Percentiles rank a stretch among this genome's conserved stretches.
These are phyloP conservation scores for Synanthedon formicaeformis DNA, from an alignment of 2,888 invertebrate genomes.

Conservation along the genomic window DNA sequence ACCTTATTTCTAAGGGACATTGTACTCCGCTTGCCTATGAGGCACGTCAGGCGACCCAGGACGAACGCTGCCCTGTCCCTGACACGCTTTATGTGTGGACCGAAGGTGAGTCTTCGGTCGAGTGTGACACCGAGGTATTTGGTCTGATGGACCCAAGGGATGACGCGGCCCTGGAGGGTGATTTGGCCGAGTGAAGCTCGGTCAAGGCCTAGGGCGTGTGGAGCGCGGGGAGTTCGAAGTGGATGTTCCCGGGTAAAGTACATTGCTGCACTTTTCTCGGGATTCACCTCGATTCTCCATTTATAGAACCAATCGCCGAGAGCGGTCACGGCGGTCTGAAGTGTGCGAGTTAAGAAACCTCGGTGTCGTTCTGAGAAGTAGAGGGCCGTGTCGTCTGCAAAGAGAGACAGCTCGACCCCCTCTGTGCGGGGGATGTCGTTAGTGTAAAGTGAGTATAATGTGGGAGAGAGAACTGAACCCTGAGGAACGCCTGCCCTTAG, in stretches of 20 bases:
- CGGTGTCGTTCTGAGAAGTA: not conserved
- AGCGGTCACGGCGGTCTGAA: not conserved
- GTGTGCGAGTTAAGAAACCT: not conserved
- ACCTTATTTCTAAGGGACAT: too few species aligned
- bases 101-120: too few species aligned
- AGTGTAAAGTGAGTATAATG: conserved; percentile 4
- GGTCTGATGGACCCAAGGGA: not conserved
- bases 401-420: too few species aligned
- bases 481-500: conserved; percentile 1
- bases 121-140: too few species aligned
- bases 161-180: not conserved
- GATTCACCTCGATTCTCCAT: too few species aligned
- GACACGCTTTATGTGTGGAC: too few species aligned
- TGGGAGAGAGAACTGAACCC: conserved; percentile 10
- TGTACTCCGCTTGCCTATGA: too few species aligned
- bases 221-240: not conserved
- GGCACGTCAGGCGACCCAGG: too few species aligned
- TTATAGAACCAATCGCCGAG: not conserved
- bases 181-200: not conserved
- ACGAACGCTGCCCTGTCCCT: too few species aligned
- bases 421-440: too few species aligned
- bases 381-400: not conserved
- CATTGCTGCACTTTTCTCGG: too few species aligned
- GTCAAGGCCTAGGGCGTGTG: not conserved
- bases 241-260: too few species aligned